Evolutionary conservation across 2,797 vertebrate genomes (phyloP), one percentile per base, ranked within the genome.

Genomic region (Mastacembelus armatus): DNA sequence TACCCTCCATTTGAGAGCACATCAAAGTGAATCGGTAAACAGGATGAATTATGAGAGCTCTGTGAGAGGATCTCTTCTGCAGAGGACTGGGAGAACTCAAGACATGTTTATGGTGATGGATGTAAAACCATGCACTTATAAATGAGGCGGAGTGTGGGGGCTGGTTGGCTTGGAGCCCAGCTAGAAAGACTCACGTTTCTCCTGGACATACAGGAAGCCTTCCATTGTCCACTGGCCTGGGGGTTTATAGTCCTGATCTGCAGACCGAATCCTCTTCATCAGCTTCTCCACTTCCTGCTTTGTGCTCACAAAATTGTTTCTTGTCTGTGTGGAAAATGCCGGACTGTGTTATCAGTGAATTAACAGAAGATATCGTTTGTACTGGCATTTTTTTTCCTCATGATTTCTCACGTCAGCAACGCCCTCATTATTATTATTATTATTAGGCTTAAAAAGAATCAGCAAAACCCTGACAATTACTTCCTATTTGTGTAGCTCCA

Each of bases 241-340:
- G 1, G 96, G 95, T 67, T 96, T 94, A 80, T 98, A 98, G 83
- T 99, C 97, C 69, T 96, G 96, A 87, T 95, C 96, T 63, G 96
- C 97, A 4, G 96, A 95, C 66, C 95, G 95, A 94, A 99, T 98
- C 89, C 97, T 95, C 59, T 94, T 95, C 98, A 99, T 99, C 80
- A 99, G 89, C 76, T 96, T 95, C 84, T 98, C 97, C 71, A 99
- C 96, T 92, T 99, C 98, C 91, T 98, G 97, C 54, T 97, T 96
- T 1, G 98, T 99, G 91, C 97, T 99, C 89, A 97, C 95, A 86
- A 99, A 99, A 88, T 99, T 99, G 94, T 99, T 99, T 51, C 98
- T 92, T 5, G 98, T 98, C 98, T 99, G 88, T 1, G 39, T 35
- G 54, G 30, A 78, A 68, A 73, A 71, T 12, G 10, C 11, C 21